Percentiles rank a stretch among this genome's conserved stretches.
Evolutionary conservation across 2,113 vertebrate genomes (phyloP).

Genomic region (Pholis gunnellus): DNA sequence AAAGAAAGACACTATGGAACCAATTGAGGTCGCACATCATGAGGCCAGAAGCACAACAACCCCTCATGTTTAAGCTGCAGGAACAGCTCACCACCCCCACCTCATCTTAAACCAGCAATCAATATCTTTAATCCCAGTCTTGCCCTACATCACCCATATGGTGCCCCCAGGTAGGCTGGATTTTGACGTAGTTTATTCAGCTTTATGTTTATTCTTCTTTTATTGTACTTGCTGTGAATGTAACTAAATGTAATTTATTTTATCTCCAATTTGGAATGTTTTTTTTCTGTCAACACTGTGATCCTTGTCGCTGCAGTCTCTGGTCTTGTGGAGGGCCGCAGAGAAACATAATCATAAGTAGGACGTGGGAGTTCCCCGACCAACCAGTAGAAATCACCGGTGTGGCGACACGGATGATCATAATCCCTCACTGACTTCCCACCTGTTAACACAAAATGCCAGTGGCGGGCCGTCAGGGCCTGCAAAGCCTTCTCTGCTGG

Average conservation of each 20-base stretch:
- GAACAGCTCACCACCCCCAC: neutral
- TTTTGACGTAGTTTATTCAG: neutral
- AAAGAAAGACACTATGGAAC: slow-evolving; percentile 14
- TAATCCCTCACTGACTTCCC: neutral
- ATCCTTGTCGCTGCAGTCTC: neutral
- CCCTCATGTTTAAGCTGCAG: slow-evolving; percentile 34
- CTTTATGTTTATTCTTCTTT: neutral
- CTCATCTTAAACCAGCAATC: slow-evolving; percentile 37
- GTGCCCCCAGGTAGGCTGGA: neutral
- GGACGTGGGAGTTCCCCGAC: neutral
- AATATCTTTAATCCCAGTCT: slow-evolving; percentile 27
- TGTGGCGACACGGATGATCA: neutral
- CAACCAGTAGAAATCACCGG: neutral
- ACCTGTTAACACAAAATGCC: neutral
- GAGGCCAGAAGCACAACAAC: slow-evolving; percentile 6
- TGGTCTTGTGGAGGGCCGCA: neutral
- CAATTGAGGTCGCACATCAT: slow-evolving; percentile 10
- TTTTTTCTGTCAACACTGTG: neutral
- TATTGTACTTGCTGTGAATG: neutral
- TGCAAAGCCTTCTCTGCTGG: too few species aligned
- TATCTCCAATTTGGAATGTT: neutral
- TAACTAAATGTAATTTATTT: neutral
- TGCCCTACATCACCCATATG: neutral
- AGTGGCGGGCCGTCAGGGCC: too few species aligned
- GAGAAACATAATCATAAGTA: neutral